phyloP scores from a whole-genome alignment of 2,888 invertebrate species.

The Himalopsyche tibetana region DNA sequence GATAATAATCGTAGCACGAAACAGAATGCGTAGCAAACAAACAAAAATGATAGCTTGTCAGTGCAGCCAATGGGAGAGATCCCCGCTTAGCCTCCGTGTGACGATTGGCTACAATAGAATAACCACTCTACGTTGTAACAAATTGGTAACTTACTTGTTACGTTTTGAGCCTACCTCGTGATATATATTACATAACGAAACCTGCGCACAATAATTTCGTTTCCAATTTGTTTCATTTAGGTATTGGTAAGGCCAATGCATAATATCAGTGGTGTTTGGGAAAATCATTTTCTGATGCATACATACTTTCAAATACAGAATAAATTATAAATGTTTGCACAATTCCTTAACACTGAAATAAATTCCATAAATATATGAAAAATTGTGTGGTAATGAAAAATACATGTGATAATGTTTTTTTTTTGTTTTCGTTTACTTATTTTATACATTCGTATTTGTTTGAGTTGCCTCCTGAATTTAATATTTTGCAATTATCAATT shows the following conservation, averaged over 20 bases:
- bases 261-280: too few species aligned
- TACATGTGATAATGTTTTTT: too few species aligned
- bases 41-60: constrained; percentile 10
- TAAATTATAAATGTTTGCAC: too few species aligned
- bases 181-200: not conserved
- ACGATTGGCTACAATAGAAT: constrained; percentile 24
- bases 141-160: constrained; percentile 22
- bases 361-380: too few species aligned
- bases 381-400: too few species aligned
- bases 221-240: not conserved
- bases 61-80: constrained; percentile 31
- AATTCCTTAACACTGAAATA: too few species aligned
- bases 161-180: not conserved
- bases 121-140: constrained; percentile 35
- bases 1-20: constrained; percentile 25
- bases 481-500: too few species aligned
- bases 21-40: constrained; percentile 18
- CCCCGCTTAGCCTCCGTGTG: constrained; percentile 10
- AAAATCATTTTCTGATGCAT: too few species aligned
- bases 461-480: too few species aligned
- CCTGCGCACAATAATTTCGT: not conserved
- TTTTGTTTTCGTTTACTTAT: too few species aligned
- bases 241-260: not conserved
- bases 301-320: too few species aligned
- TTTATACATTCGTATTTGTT: too few species aligned